Conservation (phyloP, 2,888 invertebrate genomes). For the Andrena praecox region DNA sequence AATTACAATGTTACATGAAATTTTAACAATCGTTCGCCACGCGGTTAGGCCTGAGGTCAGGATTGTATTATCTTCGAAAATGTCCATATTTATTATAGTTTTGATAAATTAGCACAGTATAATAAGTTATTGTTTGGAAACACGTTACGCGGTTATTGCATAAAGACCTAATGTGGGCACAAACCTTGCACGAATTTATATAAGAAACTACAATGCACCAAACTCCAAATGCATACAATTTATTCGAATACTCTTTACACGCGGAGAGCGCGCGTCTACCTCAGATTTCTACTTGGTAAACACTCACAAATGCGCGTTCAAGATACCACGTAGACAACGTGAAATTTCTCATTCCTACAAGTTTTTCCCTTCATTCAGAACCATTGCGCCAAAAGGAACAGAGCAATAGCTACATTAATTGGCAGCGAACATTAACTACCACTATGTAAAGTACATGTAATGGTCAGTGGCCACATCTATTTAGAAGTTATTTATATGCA, state of each 20-base stretch:
- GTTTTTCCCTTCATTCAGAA: slow-evolving; percentile 42
- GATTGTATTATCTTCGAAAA: slow-evolving; percentile 34
- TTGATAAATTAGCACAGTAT: slow-evolving; percentile 36
- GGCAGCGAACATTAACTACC: slow-evolving; percentile 28
- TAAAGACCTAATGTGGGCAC: slow-evolving; percentile 69
- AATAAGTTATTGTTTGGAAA: slow-evolving; percentile 37
- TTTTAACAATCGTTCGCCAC: slow-evolving; percentile 21
- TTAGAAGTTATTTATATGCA: slow-evolving; percentile 37
- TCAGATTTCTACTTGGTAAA: slow-evolving; percentile 64
- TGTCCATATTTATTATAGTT: slow-evolving; percentile 52
- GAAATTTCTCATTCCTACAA: slow-evolving; percentile 33
- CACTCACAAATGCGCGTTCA: slow-evolving; percentile 39
- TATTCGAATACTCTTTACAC: slow-evolving; percentile 63
- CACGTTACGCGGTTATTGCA: slow-evolving; percentile 58
- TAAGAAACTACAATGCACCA: slow-evolving; percentile 68
- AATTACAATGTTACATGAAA: slow-evolving; percentile 38
- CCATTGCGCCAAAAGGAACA: neutral
- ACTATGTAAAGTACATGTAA: slow-evolving; percentile 30
- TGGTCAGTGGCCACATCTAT: slow-evolving; percentile 37
- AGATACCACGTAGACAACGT: slow-evolving; percentile 27
- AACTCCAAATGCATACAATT: slow-evolving; percentile 65
- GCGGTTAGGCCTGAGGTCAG: neutral
- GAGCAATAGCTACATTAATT: neutral
- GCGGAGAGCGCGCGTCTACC: slow-evolving; percentile 65
- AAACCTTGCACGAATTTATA: slow-evolving; percentile 67